Base-by-base conservation (phyloP, 2,888 invertebrate species). In the Apamea monoglypha region DNA sequence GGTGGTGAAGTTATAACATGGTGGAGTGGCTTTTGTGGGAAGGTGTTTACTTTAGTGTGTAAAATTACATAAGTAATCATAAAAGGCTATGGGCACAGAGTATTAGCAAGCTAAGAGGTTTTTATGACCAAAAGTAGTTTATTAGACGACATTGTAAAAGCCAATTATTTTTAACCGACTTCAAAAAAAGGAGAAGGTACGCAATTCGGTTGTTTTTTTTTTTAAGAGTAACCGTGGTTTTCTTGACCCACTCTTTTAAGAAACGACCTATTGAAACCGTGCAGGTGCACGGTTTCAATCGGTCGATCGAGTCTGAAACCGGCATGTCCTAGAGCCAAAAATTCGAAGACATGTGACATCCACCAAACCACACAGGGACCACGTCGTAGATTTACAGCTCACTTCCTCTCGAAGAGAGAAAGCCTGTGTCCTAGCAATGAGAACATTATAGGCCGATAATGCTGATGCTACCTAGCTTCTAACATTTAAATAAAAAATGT, bases 41-140 rank as follows among this genome's bases (percentile, higher is more conserved):
- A 80, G 59, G 36, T 67, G 44, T n/a, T n/a, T 18, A 36, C n/a
- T 81, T 53, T n/a, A 56, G 44, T n/a, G 10, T 53, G 44, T 82
- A n/a, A 21, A 44, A 53, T 74, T 0, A 25, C 21, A 44, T 47
- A 32, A 32, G 25, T 66, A 18, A 36, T 47, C 29, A 53, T 80
- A 40, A 80, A 81, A 81, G 8, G 1, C 25, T 61, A 50, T 21
- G 25, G 21, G 16, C n/a, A n/a, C 32, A 29, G 7, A 56, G 56
- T 12, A 10, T 32, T 25, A 32, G 25, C 4, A 29, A 40, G 18
- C 18, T 76, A 32, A 56, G 25, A 44, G 29, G 40, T 44, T 18
- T 32, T 21, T 32, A 29, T 29, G 12, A 47, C 12, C 29, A 44
- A 67, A 68, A 29, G 12, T 61, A 56, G n/a, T 56, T 56, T 8